Evolutionary conservation across 2,888 invertebrate species (phyloP).

Genomic region (Drosophila kuntzei): DNA sequence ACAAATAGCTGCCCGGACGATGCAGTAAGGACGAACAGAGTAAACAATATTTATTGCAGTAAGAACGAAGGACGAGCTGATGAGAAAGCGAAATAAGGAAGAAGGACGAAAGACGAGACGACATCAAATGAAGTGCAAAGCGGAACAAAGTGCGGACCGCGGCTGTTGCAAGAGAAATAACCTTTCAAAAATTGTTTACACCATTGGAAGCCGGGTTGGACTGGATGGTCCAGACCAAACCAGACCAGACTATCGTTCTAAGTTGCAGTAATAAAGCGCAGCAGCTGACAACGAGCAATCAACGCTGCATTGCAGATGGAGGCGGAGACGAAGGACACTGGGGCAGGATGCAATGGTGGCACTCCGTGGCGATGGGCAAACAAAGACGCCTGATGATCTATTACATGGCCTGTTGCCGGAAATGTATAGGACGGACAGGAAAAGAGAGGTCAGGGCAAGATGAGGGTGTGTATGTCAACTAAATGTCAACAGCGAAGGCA

Average conservation of each 20-base stretch:
- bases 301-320: slow-evolving; percentile 28
- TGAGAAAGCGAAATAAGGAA: slow-evolving; percentile 30
- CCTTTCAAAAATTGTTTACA: slow-evolving; percentile 77
- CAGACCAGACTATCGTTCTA: slow-evolving; percentile 34
- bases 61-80: slow-evolving; percentile 23
- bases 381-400: slow-evolving; percentile 78
- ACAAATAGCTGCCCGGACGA: slow-evolving; percentile 71
- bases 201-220: slow-evolving; percentile 28
- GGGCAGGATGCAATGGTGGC: slow-evolving; percentile 16
- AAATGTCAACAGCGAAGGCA: slow-evolving; percentile 72
- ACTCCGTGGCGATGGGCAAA: slow-evolving; percentile 66
- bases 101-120: slow-evolving; percentile 15
- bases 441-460: not conserved
- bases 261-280: slow-evolving; percentile 71
- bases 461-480: slow-evolving; percentile 65
- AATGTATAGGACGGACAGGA: slow-evolving; percentile 36
- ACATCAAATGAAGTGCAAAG: slow-evolving; percentile 76
- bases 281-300: slow-evolving; percentile 73
- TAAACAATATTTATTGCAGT: slow-evolving; percentile 75
- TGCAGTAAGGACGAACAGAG: slow-evolving; percentile 54
- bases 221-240: not conserved
- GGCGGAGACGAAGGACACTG: not conserved
- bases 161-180: slow-evolving; percentile 71
- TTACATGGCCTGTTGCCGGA: slow-evolving; percentile 68
- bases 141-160: slow-evolving; percentile 66